phyloP scores from a whole-genome alignment of 53 echinoderm and acorn worm species.

The Temnopleurus reevesii region DNA sequence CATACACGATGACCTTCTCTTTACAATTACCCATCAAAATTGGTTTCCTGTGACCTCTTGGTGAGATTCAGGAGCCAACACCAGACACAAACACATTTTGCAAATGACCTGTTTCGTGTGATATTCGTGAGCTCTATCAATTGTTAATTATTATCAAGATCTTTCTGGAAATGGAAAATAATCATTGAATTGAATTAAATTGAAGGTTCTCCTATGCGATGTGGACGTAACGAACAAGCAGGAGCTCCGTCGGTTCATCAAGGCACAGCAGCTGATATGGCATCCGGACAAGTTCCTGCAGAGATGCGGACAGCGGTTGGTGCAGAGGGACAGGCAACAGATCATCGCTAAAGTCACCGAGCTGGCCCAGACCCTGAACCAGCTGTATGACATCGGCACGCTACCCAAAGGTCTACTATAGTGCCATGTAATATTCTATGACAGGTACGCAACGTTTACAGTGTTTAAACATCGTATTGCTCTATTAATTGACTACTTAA shows the following conservation, averaged over 20 bases:
- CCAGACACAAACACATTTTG: no score
- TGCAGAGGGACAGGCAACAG: constrained; percentile 66
- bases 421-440: not conserved
- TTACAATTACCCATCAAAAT: no score
- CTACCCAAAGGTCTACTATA: constrained; percentile 51
- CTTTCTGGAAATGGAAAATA: no score
- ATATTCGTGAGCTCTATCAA: no score
- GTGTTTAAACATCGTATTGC: no score
- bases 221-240: constrained; percentile 61
- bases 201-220: constrained; percentile 79
- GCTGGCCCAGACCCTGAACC: constrained; percentile 90
- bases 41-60: no score
- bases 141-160: no score
- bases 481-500: no score
- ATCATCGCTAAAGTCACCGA: constrained; percentile 85
- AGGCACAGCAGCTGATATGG: constrained; percentile 89
- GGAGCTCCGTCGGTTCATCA: constrained; percentile 74
- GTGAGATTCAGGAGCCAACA: no score
- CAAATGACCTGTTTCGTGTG: no score
- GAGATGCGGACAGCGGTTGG: constrained; percentile 75
- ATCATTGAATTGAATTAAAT: not conserved
- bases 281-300: constrained; percentile 98
- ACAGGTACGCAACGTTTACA: no score
- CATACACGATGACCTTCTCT: no score
- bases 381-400: constrained; percentile 54